Evolutionary conservation across 2,888 invertebrate species (phyloP), one percentile per base, ranked within the genome.

Genomic region (Choreutis nemorana): DNA sequence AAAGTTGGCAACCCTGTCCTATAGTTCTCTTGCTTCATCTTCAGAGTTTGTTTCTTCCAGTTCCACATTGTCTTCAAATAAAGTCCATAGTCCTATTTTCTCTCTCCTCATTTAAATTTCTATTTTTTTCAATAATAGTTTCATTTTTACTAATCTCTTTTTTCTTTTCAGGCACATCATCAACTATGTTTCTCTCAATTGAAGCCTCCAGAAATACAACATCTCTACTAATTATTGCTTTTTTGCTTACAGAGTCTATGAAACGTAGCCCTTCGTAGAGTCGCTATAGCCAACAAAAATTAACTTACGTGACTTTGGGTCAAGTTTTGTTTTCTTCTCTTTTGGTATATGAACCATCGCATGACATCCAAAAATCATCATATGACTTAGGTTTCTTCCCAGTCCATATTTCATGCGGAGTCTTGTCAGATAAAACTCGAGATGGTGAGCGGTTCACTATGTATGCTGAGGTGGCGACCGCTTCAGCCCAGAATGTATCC

Each of bases 271-370:
- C 26, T 46, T 42, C n/a, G 26, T 30, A 20, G 30, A 30, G 26
- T 49, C 49, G 26, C 40, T 35, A 29, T 58, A 55, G n/a, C 57
- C 60, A 9, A 57, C 39, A 21, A 55, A 44, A 9, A 45, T 36
- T n/a, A n/a, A n/a, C n/a, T n/a, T n/a, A n/a, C n/a, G n/a, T n/a
- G n/a, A n/a, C n/a, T n/a, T n/a, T n/a, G n/a, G n/a, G n/a, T n/a
- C n/a, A n/a, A n/a, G n/a, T n/a, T n/a, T n/a, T n/a, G n/a, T n/a
- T n/a, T n/a, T 35, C 30, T 44, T 50, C 31, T 56, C 42, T 35
- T 58, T 50, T 1, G 59, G 55, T 24, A 60, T 37, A 32, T 59
- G 54, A n/a, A 44, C 45, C 37, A 47, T 48, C 7, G 48, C 56
- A 14, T 40, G 31, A 10, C 41, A 40, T 9, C 62, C 65, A 47